These are phyloP conservation scores for Tenthredo mesomela DNA, from an alignment of 2,888 invertebrate genomes.

Conservation along the genomic window DNA sequence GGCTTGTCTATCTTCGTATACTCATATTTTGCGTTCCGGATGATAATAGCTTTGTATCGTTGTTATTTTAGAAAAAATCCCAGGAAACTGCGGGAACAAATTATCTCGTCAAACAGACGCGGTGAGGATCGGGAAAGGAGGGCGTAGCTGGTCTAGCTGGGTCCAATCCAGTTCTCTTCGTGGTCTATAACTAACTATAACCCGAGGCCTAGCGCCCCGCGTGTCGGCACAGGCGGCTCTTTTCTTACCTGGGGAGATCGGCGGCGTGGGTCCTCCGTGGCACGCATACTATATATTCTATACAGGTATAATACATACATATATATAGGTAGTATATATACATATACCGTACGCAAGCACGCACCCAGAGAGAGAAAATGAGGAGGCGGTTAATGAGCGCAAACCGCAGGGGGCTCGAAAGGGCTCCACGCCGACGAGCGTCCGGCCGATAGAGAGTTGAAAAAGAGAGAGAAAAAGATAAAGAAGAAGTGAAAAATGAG, in stretches of 20 bases:
- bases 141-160: constrained; percentile 49
- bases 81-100: constrained; percentile 77
- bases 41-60: background rate
- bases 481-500: background rate
- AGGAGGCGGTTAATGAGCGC: constrained; percentile 75
- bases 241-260: constrained; percentile 75
- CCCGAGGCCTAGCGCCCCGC: constrained; percentile 75
- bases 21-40: background rate
- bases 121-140: constrained; percentile 61
- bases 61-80: constrained; percentile 66
- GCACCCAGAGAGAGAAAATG: constrained; percentile 56
- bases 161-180: constrained; percentile 56
- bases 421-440: constrained; percentile 51
- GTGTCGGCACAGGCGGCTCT: constrained; percentile 77
- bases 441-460: constrained; percentile 56
- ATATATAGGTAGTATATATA: background rate
- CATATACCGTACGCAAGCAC: constrained; percentile 58
- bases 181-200: constrained; percentile 67
- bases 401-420: constrained; percentile 72
- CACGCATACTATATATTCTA: background rate
- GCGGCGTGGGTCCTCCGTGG: constrained; percentile 21
- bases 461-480: constrained; percentile 15
- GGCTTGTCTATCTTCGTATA: background rate
- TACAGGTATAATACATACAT: background rate
- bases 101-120: constrained; percentile 75